These are phyloP conservation scores for Siderastrea radians DNA, from an alignment of 92 coral and sea anemone genomes.

Conservation along the genomic window DNA sequence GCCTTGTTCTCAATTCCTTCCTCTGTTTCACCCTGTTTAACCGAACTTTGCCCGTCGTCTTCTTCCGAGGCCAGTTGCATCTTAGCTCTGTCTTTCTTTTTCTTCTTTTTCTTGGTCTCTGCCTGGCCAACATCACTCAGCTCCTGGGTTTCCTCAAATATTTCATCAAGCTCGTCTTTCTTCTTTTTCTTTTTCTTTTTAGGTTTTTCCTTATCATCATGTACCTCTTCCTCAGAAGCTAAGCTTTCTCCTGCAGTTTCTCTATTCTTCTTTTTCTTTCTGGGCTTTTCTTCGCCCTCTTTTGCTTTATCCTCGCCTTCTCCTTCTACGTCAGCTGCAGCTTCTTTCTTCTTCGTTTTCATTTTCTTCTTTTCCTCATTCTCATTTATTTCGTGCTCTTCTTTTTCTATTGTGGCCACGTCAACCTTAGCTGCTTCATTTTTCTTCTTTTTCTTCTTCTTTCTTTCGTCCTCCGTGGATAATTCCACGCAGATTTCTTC, in stretches of 20 bases:
- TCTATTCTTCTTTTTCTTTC: constrained; percentile 12
- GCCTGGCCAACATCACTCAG: neutral
- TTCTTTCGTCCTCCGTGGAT: neutral
- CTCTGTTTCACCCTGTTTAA: constrained; percentile 9
- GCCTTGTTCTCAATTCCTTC: neutral
- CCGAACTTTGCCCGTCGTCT: constrained; percentile 1
- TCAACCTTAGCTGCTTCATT: neutral
- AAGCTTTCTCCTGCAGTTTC: neutral
- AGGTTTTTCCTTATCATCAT: neutral
- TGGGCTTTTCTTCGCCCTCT: neutral
- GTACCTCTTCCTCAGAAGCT: neutral
- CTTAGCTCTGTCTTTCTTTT: neutral
- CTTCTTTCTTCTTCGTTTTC: too few species aligned
- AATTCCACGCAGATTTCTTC: neutral
- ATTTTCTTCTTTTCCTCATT: too few species aligned
- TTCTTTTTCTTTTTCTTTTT: too few species aligned
- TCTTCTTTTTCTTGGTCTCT: neutral
- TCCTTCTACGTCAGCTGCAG: too few species aligned
- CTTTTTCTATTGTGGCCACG: too few species aligned
- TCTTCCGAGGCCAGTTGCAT: neutral
- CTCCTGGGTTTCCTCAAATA: neutral
- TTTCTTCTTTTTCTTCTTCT: constrained; percentile 13
- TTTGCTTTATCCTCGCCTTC: neutral
- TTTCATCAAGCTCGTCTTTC: too few species aligned
- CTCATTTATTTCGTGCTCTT: too few species aligned